Base-by-base conservation (phyloP, 2,797 vertebrate species). In the Somateria mollissima region DNA sequence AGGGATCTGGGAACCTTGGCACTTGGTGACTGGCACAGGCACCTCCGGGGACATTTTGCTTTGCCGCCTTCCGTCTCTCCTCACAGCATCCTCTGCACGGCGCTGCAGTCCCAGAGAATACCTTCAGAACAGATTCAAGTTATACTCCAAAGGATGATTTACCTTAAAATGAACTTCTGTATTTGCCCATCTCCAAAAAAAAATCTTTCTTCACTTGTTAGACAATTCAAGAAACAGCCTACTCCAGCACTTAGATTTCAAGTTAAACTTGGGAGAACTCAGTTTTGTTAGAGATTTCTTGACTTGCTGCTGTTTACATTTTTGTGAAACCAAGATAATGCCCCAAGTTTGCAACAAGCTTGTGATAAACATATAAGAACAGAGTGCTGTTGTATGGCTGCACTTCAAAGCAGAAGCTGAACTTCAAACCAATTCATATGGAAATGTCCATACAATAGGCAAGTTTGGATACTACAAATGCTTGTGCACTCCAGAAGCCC, bases 401-500 rank as follows among this genome's bases (percentile, higher is more conserved):
- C 32, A 3, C 70, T 22, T 56, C 62, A 37, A 14, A 65, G 71
- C 30, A n/a, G 16, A 58, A 57, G 17, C 41, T 3, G 32, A 67
- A 2, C 39, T 64, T 37, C 58, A 37, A 89, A 56, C 32, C 21
- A 4, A 3, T 3, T 13, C 20, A 14, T 0, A 3, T 18, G 10
- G 58, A 37, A 24, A 7, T 0, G 2, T 9, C 24, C 3, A 21
- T 8, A 15, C 0, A 0, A 56, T 71, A 51, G 20, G 47, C 19
- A 0, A 2, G 0, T 10, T 30, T 0, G 0, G 1, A 15, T 2
- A 37, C 0, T 17, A 5, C 4, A 34, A 32, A 47, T 49, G 53
- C 37, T n/a, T 6, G 39, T 2, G 3, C 56, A 3, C 18, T 7
- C 0, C 30, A 4, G 20, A 19, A 18, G 58, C 37, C n/a, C 25